phyloP scores from a whole-genome alignment of 2,888 invertebrate genomes.

The Esperia sulphurella region DNA sequence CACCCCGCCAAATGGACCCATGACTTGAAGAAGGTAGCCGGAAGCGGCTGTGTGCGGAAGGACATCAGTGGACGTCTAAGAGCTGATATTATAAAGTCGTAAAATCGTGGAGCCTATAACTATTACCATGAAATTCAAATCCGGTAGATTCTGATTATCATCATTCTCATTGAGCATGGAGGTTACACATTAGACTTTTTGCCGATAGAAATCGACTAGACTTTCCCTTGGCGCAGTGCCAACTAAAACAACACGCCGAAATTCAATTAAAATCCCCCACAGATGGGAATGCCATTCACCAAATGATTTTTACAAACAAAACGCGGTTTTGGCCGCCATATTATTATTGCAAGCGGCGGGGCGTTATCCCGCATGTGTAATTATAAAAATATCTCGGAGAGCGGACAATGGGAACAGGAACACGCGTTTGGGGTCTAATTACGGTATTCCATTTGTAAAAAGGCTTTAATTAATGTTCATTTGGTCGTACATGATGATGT shows the following conservation, averaged over 20 bases:
- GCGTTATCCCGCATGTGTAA: conserved; percentile 1
- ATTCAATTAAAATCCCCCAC: conserved; percentile 11
- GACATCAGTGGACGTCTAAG: no score
- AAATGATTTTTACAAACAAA: conserved; percentile 4
- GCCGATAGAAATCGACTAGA: neutral
- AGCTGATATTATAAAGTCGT: no score
- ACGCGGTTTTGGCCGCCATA: neutral
- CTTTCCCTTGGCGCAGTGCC: neutral
- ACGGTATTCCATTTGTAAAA: conserved; percentile 8
- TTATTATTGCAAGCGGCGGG: neutral
- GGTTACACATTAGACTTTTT: neutral
- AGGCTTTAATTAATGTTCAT: neutral
- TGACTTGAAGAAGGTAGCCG: no score
- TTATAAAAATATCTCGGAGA: conserved; percentile 9
- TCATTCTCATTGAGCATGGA: no score
- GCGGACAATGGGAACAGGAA: conserved; percentile 9
- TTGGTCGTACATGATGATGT: neutral
- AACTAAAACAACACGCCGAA: conserved; percentile 4
- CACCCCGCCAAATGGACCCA: no score
- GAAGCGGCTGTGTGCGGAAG: no score
- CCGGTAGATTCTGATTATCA: no score
- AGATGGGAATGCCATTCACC: conserved; percentile 2
- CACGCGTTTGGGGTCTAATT: conserved; percentile 12
- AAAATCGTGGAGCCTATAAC: no score
- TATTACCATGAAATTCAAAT: no score